phyloP scores from a whole-genome alignment of 2,113 vertebrate species.

The Salvelinus fontinalis region DNA sequence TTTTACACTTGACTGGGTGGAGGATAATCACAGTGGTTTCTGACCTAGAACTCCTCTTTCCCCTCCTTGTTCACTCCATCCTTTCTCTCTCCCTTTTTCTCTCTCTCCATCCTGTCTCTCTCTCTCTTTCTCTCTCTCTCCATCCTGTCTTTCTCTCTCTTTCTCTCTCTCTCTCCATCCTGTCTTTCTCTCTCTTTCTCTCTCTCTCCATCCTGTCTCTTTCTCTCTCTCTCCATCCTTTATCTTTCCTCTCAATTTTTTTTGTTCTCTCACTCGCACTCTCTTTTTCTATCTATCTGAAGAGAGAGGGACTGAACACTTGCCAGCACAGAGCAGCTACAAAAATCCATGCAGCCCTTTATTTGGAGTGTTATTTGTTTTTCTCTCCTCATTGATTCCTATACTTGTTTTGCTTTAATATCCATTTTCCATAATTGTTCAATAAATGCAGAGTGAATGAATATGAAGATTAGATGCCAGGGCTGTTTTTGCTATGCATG shows the following conservation, averaged over 20 bases:
- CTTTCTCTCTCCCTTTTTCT: slow-evolving; percentile 52
- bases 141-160: slow-evolving; percentile 15
- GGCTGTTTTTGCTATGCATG: slow-evolving; percentile 35
- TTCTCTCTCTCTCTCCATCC: slow-evolving; percentile 37
- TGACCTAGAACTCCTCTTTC: slow-evolving; percentile 72
- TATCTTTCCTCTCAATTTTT: slow-evolving; percentile 2
- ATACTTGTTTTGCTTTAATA: slow-evolving; percentile 74
- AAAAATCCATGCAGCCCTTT: slow-evolving; percentile 74
- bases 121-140: too few relatives aligned
- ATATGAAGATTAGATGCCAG: slow-evolving; percentile 66
- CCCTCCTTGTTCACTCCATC: slow-evolving; percentile 41
- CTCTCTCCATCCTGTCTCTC: too few relatives aligned
- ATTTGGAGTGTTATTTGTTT: slow-evolving; percentile 68
- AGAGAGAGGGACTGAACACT: slow-evolving; percentile 49
- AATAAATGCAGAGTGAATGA: slow-evolving; percentile 64
- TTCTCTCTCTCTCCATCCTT: too few relatives aligned
- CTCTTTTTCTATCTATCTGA: slow-evolving; percentile 48
- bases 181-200: too few relatives aligned
- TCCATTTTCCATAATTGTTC: slow-evolving; percentile 66
- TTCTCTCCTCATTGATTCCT: slow-evolving; percentile 66
- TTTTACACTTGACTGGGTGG: slow-evolving; percentile 98
- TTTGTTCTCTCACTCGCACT: slow-evolving; percentile 25
- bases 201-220: too few relatives aligned
- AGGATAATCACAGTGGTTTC: slow-evolving; percentile 89
- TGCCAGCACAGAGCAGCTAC: slow-evolving; percentile 58